These are phyloP conservation scores for Danio rerio DNA, from an alignment of 2,113 vertebrate genomes.

Conservation along the genomic window DNA sequence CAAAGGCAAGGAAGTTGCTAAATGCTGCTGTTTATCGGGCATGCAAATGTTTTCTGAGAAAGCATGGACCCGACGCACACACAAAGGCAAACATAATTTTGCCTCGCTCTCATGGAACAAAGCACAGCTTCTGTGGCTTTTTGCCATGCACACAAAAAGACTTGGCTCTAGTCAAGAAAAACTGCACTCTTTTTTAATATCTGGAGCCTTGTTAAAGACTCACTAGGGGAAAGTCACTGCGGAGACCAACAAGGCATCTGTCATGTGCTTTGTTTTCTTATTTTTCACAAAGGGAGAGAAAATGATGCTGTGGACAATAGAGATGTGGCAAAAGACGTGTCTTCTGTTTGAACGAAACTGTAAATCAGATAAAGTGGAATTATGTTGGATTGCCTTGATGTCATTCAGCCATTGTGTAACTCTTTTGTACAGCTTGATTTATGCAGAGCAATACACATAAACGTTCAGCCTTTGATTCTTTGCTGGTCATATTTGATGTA, in stretches of 20 bases:
- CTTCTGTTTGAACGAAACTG: slow-evolving; percentile 11
- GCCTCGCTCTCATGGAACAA: slow-evolving; percentile 72
- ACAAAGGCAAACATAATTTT: slow-evolving; percentile 31
- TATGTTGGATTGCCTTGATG: slow-evolving; percentile 14
- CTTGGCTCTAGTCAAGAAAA: slow-evolving; percentile 58
- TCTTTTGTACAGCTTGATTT: neutral
- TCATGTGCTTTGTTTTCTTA: slow-evolving; percentile 43
- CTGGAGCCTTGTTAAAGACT: slow-evolving; percentile 64
- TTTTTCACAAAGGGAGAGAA: slow-evolving; percentile 36
- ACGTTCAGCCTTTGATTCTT: neutral
- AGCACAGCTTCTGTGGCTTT: slow-evolving; percentile 67
- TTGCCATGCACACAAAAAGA: slow-evolving; percentile 70
- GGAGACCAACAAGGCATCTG: slow-evolving; percentile 58
- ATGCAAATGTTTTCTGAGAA: slow-evolving; percentile 20
- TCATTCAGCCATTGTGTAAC: neutral
- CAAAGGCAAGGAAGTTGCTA: slow-evolving; percentile 16
- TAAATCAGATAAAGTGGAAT: slow-evolving; percentile 35
- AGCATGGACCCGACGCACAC: neutral
- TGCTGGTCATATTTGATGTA: neutral
- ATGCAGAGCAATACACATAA: neutral
- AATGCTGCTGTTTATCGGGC: slow-evolving; percentile 23
- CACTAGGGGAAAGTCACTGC: slow-evolving; percentile 42
- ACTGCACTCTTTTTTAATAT: slow-evolving; percentile 65
- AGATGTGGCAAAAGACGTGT: neutral
- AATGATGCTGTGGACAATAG: slow-evolving; percentile 31